Conservation (phyloP, 35 echinoderm and acorn worm genomes). For the Strongylocentrotus purpuratus region DNA sequence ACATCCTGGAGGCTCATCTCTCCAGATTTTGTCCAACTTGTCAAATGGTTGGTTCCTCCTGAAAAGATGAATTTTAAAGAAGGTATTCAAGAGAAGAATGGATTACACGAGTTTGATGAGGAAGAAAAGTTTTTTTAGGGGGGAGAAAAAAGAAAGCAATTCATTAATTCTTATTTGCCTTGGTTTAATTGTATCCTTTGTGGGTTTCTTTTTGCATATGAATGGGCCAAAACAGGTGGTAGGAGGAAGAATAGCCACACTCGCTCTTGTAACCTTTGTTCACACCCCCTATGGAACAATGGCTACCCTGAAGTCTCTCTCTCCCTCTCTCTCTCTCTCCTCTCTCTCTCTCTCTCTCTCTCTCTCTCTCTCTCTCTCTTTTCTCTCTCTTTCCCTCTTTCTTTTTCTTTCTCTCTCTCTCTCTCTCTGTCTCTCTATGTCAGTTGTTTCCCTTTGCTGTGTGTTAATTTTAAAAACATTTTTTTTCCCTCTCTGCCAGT, state of each 20-base stretch:
- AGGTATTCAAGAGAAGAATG: slow-evolving; percentile 20
- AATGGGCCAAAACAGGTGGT: slow-evolving; percentile 45
- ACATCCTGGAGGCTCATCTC: not conserved
- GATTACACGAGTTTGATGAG: slow-evolving; percentile 15
- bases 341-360: not conserved
- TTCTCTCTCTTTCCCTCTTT: not conserved
- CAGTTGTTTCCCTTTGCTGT: too few species aligned
- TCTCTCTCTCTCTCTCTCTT: not conserved
- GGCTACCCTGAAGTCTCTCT: not conserved
- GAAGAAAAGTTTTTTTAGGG: slow-evolving; percentile 26
- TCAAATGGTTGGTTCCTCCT: not conserved
- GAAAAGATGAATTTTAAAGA: slow-evolving; percentile 20
- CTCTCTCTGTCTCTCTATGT: not conserved
- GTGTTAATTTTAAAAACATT: too few species aligned
- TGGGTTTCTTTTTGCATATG: slow-evolving; percentile 39
- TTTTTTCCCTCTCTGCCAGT: too few species aligned
- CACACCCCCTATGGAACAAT: slow-evolving; percentile 42
- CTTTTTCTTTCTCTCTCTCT: not conserved
- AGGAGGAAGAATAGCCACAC: slow-evolving; percentile 14
- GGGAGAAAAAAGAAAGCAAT: slow-evolving; percentile 36
- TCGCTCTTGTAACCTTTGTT: slow-evolving; percentile 23
- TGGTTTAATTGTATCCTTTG: slow-evolving; percentile 58
- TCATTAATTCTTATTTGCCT: slow-evolving; percentile 55
- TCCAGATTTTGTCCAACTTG: not conserved
- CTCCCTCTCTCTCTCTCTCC: not conserved